A percentile compares a stretch with the other conserved stretches of the same genome.
Evolutionary conservation across 1,140 invertebrate genomes (phyloP).

Genomic region (Grapholita molesta): DNA sequence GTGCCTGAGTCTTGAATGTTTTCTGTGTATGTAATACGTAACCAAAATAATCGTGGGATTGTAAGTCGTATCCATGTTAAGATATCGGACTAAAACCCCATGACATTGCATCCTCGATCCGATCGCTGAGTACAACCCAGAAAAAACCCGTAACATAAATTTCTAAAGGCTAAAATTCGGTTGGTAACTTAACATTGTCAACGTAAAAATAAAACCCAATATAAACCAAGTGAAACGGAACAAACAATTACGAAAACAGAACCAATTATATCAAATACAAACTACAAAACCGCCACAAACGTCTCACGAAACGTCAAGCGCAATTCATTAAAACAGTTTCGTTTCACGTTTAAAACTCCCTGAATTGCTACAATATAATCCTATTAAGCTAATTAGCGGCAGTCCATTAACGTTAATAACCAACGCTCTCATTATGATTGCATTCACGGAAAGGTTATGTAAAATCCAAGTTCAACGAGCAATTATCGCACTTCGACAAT

Average conservation of each 20-base stretch:
- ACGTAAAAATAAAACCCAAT: too few species aligned
- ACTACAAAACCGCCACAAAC: conserved; percentile 4
- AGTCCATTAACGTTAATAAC: conserved; percentile 10
- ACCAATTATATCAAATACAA: background rate
- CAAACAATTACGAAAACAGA: background rate
- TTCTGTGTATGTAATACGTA: too few species aligned
- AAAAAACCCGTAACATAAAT: too few species aligned
- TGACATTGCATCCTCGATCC: too few species aligned
- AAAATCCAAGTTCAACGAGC: conserved; percentile 7
- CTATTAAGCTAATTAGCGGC: conserved; percentile 11
- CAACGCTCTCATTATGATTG: conserved; percentile 9
- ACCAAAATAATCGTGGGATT: too few species aligned
- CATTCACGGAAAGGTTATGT: background rate
- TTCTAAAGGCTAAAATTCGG: too few species aligned
- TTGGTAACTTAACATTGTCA: too few species aligned
- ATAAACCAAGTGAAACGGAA: too few species aligned
- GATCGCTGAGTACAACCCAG: too few species aligned
- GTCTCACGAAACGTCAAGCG: background rate
- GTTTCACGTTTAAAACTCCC: background rate
- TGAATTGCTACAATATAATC: conserved; percentile 10
- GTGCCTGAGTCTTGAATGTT: too few species aligned
- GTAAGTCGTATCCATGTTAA: too few species aligned
- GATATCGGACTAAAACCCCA: too few species aligned
- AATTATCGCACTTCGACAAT: conserved; percentile 30
- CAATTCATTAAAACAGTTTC: conserved; percentile 6